Base-by-base conservation (phyloP, 2,888 invertebrate genomes). In the Thymelicus sylvestris region DNA sequence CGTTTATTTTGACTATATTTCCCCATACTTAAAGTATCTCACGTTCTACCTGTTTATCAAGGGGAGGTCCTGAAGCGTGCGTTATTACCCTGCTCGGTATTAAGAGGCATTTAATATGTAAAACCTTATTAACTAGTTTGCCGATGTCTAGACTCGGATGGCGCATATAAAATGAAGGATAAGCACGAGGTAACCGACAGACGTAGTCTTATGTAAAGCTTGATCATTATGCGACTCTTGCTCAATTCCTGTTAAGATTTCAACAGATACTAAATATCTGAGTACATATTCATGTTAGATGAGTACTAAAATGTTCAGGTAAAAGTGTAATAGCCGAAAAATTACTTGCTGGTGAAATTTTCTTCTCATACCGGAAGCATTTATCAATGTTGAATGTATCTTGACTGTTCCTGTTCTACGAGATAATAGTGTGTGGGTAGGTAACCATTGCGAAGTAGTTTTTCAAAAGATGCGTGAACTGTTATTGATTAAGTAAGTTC, bases 211-310 rank as follows among this genome's bases (percentile, higher is more conserved):
- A 64, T 60, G 64, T 64, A 70, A 69, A 64, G 50, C 59, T 60
- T 59, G n/a, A 64, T 57, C 47, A 69, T 64, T 57, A 64, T 69
- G 57, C 69, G 63, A 50, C 64, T 59, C 50, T 70, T 59, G 50
- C 69, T 65, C 64, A 70, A 70, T 63, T 65, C 69, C 50, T 65
- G 59, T 64, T 59, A 64, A 70, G 69, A 65, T 70, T 65, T 70
- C 69, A 70, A 65, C 69, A 64, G 47, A 64, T 67, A 10, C 24
- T 55, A 55, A 62, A 44, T 38, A 52, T 52, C 19, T 15, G 15
- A 19, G 15, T 19, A 15, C 6, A 50, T 7, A 52, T 52, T 19
- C 50, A 8, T 50, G 48, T 12, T 44, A 44, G 44, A 44, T 44
- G 44, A 44, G 12, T 10, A 44, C 44, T 10, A 1, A 2, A 44